These are phyloP conservation scores for Unio delphinus DNA, from an alignment of 2,888 invertebrate species.

Conservation along the genomic window DNA sequence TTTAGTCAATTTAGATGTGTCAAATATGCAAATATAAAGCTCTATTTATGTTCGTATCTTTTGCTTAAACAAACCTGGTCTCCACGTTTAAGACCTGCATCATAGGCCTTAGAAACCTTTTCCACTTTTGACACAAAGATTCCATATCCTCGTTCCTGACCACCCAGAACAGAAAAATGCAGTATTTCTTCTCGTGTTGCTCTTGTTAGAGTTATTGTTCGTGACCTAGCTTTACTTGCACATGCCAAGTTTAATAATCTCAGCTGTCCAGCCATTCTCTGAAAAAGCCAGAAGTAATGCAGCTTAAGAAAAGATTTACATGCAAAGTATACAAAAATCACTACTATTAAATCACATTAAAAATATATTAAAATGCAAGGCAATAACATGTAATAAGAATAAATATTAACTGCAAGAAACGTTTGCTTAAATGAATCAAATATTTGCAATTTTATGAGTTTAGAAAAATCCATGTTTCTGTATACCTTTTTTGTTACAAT, in stretches of 20 bases:
- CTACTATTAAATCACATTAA: neutral
- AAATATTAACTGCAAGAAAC: no score
- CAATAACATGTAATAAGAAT: no score
- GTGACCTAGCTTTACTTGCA: conserved; percentile 93
- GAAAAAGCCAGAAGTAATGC: conserved; percentile 25
- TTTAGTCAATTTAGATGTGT: no score
- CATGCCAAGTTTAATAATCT: conserved; percentile 90
- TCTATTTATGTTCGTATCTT: neutral
- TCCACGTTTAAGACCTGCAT: conserved; percentile 94
- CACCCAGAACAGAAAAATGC: conserved; percentile 94
- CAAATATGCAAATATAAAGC: no score
- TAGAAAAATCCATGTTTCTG: no score
- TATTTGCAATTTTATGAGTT: no score
- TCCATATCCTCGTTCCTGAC: conserved; percentile 91
- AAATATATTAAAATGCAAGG: neutral
- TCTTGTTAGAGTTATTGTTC: conserved; percentile 92
- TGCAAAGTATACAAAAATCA: neutral
- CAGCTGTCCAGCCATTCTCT: conserved; percentile 82
- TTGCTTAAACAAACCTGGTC: conserved; percentile 79
- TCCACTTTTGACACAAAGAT: conserved; percentile 97
- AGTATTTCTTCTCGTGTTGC: conserved; percentile 92
- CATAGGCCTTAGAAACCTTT: conserved; percentile 92
- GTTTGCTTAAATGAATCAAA: no score
- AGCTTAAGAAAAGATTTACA: neutral
- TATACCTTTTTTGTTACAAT: no score